These are phyloP conservation scores for Cygnus atratus DNA, from an alignment of 2,113 vertebrate species.

Conservation along the genomic window DNA sequence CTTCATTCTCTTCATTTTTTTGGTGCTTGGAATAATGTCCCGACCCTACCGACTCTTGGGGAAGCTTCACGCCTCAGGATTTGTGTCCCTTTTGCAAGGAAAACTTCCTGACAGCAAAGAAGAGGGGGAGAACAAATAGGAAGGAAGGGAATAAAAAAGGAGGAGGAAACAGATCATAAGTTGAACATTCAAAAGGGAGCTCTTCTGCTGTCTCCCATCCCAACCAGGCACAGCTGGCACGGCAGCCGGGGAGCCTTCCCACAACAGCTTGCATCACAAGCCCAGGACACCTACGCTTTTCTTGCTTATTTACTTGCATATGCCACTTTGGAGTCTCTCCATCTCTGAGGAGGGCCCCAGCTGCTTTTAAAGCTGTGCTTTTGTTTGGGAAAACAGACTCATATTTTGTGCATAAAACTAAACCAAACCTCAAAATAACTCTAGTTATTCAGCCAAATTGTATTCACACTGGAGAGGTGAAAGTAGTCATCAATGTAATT, in stretches of 20 bases:
- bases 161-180: not conserved
- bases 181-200: not conserved
- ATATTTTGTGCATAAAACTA: not conserved
- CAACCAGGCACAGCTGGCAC: not conserved
- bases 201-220: not conserved
- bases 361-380: constrained; percentile 27
- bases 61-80: not conserved
- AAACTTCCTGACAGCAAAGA: not conserved
- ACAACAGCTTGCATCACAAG: not conserved
- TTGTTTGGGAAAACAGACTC: constrained; percentile 40
- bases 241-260: rapidly evolving
- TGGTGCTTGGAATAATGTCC: not conserved
- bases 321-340: constrained; percentile 29
- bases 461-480: not conserved
- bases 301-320: not conserved
- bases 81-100: not conserved
- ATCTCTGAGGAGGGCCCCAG: constrained; percentile 13
- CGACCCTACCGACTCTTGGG: not conserved
- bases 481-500: not conserved
- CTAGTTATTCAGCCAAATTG: not conserved
- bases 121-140: not conserved
- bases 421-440: constrained; percentile 48
- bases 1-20: not conserved
- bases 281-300: not conserved
- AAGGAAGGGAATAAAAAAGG: not conserved